Conservation (phyloP, 2,888 invertebrate species). For the Trissonchulus sp. region DNA sequence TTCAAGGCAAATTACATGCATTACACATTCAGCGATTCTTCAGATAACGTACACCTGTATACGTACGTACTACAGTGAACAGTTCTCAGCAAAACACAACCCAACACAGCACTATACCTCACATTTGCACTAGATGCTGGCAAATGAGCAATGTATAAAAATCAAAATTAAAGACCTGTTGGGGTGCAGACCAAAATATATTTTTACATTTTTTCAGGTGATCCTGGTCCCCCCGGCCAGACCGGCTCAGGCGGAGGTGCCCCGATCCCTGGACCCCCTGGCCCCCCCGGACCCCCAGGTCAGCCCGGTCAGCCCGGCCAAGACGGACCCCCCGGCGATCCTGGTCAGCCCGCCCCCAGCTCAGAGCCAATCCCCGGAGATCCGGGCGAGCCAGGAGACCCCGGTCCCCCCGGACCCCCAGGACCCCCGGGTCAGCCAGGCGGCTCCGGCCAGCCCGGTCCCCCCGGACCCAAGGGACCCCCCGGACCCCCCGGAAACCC, state of each 20-base stretch:
- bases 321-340: conserved; percentile 29
- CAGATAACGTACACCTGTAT: no score
- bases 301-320: conserved; percentile 30
- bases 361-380: conserved; percentile 33
- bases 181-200: no score
- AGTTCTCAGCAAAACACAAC: no score
- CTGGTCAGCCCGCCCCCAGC: conserved; percentile 27
- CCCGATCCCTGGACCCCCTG: conserved; percentile 32
- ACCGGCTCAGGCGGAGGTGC: conserved; percentile 27
- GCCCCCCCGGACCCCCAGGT: conserved; percentile 33
- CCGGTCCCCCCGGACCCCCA: conserved; percentile 78
- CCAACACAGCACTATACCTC: no score
- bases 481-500: conserved; percentile 30
- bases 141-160: no score
- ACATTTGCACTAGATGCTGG: no score
- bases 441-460: conserved; percentile 63
- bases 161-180: no score
- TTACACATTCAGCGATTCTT: no score
- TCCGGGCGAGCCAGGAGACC: conserved; percentile 84
- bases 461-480: conserved; percentile 31
- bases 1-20: no score
- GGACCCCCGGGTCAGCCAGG: conserved; percentile 77
- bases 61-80: no score
- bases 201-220: no score
- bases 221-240: conserved; percentile 27